Evolutionary conservation across 2,888 invertebrate genomes (phyloP), one percentile per base, ranked within the genome.

Genomic region (Lithophane ornitopus): DNA sequence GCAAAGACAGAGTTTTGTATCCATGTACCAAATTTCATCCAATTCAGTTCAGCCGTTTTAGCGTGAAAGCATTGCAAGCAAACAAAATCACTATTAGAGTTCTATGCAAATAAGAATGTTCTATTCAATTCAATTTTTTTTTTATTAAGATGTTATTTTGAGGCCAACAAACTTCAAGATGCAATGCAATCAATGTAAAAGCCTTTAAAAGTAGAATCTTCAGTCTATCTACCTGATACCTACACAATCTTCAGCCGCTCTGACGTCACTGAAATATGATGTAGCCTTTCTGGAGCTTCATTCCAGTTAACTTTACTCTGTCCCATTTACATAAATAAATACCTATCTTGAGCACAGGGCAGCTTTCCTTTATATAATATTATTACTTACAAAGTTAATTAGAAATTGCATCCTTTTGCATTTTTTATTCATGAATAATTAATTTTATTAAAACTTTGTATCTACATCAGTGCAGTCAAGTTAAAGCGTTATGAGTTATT

Each of bases 361-460:
- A 14, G n/a, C n/a, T 52, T 52, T n/a, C 2, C 46, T 80, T 73
- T 44, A 54, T 44, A 78, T 7, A 69, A 78, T 69, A 73, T 56
- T 68, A 76, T 67, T 49, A 54, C 16, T 44, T 19, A 22, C 44
- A 28, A 46, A 56, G 58, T 66, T 81, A 79, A 81, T 83, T 81
- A 58, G 62, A 82, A 61, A 66, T 22, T 58, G 80, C 46, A 83
- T 19, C 39, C 12, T 16, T 46, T 41, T 49, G 49, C 41, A 49
- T 44, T 44, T 44, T 26, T 58, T 54, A 41, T 74, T 70, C 39
- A 74, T 69, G 78, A 78, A 82, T 82, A 80, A 7, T 14, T 52
- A 67, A 70, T 82, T 71, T 72, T 56, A 72, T 39, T 82, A 34
- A 49, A 68, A 59, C 63, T 80, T 44, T 52, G 6, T 59, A 19